Evolutionary conservation across 2,888 invertebrate genomes (phyloP).

Genomic region (Monoplex corrugatus): DNA sequence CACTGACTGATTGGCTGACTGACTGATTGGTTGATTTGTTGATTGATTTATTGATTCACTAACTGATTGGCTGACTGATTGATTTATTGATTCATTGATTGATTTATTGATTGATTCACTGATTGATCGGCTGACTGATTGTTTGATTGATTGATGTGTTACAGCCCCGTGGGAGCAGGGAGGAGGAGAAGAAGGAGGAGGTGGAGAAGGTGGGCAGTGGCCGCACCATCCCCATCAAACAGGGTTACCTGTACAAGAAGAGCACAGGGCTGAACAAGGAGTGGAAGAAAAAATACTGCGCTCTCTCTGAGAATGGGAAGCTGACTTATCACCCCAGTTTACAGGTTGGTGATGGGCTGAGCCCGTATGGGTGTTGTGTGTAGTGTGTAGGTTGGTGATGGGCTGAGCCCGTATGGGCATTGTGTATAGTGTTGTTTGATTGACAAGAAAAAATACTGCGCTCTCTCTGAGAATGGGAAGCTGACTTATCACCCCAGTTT

Average conservation of each 20-base stretch:
- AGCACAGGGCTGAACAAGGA: slow-evolving; percentile 95
- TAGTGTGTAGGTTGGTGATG: not conserved
- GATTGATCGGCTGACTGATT: no score
- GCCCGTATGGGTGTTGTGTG: slow-evolving; percentile 77
- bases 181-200: slow-evolving; percentile 10
- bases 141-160: not conserved
- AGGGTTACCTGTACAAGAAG: slow-evolving; percentile 96
- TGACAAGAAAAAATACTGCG: not conserved
- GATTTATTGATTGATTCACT: no score
- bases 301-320: slow-evolving; percentile 95
- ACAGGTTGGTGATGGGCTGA: slow-evolving; percentile 86
- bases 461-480: not conserved
- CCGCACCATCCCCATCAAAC: not conserved
- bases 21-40: no score
- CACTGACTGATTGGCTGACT: no score
- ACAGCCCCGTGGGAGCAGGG: not conserved
- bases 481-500: not conserved
- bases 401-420: no score
- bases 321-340: slow-evolving; percentile 97
- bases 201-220: not conserved
- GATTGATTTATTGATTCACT: no score
- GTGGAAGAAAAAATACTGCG: slow-evolving; percentile 99
- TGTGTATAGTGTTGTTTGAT: not conserved
- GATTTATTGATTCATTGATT: no score
- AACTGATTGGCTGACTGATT: no score